These are phyloP conservation scores for Anguilla obscura DNA, from an alignment of 2,797 vertebrate species.

Conservation along the genomic window DNA sequence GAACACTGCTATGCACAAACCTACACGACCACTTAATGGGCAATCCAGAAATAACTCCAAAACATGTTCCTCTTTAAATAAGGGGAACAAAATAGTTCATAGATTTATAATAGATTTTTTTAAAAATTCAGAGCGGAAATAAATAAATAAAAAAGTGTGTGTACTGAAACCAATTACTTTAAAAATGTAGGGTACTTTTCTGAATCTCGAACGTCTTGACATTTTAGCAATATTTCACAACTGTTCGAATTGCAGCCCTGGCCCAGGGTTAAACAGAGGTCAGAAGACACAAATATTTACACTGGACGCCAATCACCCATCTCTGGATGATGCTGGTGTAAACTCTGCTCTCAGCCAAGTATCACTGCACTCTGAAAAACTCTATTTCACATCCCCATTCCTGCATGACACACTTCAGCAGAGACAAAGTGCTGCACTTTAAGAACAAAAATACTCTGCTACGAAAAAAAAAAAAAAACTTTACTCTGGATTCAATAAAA, in stretches of 20 bases:
- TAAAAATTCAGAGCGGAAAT: too few species aligned
- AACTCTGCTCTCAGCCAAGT: neutral
- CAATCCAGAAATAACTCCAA: neutral
- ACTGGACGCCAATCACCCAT: slow-evolving; percentile 24
- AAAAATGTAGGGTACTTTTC: too few species aligned
- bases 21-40: neutral
- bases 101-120: too few species aligned
- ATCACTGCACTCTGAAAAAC: neutral
- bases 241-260: neutral
- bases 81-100: neutral
- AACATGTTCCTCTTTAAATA: neutral
- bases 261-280: slow-evolving; percentile 29
- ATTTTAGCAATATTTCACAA: neutral
- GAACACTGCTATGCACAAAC: neutral
- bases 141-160: too few species aligned
- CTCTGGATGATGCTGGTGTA: slow-evolving; percentile 25
- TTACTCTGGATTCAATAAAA: neutral
- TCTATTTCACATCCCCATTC: neutral
- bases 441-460: neutral
- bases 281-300: slow-evolving; percentile 22
- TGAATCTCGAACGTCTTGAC: too few species aligned
- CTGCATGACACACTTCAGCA: neutral
- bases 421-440: neutral
- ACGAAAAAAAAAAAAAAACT: neutral
- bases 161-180: too few species aligned